These are phyloP conservation scores for Bombus polaris DNA, from an alignment of 1,140 invertebrate species.

Conservation along the genomic window DNA sequence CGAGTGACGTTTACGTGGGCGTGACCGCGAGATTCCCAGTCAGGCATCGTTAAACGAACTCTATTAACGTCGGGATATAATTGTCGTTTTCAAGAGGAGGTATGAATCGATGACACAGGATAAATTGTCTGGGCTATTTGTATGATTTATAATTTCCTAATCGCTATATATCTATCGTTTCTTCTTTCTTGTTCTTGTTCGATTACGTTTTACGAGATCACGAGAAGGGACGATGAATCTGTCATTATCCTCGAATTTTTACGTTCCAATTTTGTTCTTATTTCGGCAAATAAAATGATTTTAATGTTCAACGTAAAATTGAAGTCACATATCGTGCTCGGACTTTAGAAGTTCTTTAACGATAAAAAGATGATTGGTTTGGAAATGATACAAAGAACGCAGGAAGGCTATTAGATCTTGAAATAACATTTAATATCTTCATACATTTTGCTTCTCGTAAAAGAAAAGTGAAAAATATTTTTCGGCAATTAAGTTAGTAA, in stretches of 20 bases:
- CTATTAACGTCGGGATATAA: constrained; percentile 55
- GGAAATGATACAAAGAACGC: no score
- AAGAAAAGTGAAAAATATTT: no score
- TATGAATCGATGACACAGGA: background rate
- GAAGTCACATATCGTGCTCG: no score
- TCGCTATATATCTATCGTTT: background rate
- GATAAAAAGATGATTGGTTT: no score
- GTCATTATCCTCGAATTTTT: background rate
- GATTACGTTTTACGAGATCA: background rate
- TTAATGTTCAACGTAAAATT: no score
- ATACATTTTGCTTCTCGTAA: background rate
- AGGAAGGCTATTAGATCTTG: no score
- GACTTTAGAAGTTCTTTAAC: no score
- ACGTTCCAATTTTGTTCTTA: background rate
- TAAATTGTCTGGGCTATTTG: no score
- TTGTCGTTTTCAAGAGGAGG: constrained; percentile 38
- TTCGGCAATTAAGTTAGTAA: background rate
- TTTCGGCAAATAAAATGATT: no score
- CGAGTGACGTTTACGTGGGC: constrained; percentile 49
- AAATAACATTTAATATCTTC: no score
- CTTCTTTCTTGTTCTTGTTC: background rate
- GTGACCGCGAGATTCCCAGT: constrained; percentile 44
- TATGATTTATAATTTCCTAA: background rate
- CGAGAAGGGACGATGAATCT: background rate
- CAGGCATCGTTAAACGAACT: constrained; percentile 36